Conservation (phyloP, 2,797 vertebrate genomes). For the Triplophysa yarkandensis region DNA sequence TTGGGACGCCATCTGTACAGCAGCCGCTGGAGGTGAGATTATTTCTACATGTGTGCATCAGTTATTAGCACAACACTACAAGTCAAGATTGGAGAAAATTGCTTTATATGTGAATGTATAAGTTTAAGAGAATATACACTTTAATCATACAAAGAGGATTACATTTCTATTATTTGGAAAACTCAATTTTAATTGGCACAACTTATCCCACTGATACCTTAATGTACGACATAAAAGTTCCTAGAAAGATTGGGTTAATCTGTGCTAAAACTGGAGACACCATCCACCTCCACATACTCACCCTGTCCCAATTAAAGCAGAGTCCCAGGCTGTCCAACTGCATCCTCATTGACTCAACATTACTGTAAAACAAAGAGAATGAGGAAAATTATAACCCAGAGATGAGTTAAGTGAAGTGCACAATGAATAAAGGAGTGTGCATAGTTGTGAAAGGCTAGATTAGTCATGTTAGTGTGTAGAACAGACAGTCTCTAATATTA, state of each 20-base stretch:
- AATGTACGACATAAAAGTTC: constrained; percentile 11
- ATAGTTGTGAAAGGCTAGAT: neutral
- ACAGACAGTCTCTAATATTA: neutral
- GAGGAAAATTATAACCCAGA: constrained; percentile 1
- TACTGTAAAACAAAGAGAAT: constrained; percentile 76
- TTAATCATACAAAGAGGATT: no score
- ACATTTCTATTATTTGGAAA: no score
- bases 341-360: constrained; percentile 88
- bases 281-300: constrained; percentile 63
- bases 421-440: neutral
- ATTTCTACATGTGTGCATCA: no score
- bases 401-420: neutral
- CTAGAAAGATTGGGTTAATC: constrained; percentile 26
- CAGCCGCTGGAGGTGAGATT: no score
- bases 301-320: constrained; percentile 93
- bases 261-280: neutral
- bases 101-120: no score
- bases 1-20: no score
- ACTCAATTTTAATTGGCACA: neutral
- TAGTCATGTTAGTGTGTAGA: neutral
- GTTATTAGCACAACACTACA: no score
- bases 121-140: no score
- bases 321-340: constrained; percentile 90
- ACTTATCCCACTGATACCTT: constrained; percentile 8
- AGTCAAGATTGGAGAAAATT: no score